Percentiles rank a stretch among this genome's conserved stretches.
Conservation (phyloP, 2,113 vertebrate genomes). For the Oxyruncus cristatus region DNA sequence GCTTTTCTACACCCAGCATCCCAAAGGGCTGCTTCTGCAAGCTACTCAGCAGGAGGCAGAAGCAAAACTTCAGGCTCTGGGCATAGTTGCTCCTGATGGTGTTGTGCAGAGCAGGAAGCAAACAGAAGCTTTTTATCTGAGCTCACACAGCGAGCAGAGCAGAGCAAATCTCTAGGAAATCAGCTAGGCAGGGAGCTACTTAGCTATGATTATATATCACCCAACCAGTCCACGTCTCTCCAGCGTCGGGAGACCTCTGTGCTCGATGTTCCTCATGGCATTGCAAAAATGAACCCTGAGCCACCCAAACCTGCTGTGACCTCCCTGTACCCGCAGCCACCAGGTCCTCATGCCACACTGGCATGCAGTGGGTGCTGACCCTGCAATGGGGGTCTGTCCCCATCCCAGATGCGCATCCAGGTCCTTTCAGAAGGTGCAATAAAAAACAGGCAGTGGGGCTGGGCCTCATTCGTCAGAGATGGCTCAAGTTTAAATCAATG, state of each 20-base stretch:
- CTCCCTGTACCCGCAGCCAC: neutral
- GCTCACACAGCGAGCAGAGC: neutral
- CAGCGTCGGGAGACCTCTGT: neutral
- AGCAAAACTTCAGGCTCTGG: neutral
- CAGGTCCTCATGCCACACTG: neutral
- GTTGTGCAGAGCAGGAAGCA: neutral
- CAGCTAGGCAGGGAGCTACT: neutral
- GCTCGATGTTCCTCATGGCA: neutral
- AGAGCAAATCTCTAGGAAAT: neutral
- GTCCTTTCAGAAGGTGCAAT: neutral
- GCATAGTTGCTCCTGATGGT: neutral
- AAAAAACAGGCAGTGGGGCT: neutral
- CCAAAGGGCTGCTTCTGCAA: neutral
- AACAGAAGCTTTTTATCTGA: neutral
- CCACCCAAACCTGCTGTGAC: neutral
- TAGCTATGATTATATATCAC: neutral
- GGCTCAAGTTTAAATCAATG: rapidly evolving
- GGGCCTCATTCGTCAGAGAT: neutral
- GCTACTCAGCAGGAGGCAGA: neutral
- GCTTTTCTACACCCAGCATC: neutral
- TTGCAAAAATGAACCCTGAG: neutral
- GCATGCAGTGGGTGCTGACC: too few species aligned
- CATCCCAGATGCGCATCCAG: neutral
- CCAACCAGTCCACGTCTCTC: neutral
- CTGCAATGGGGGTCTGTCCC: neutral